Percentiles rank a stretch among this genome's conserved stretches.
phyloP scores from a whole-genome alignment of 1,140 invertebrate species.

The Cydia pomonella region DNA sequence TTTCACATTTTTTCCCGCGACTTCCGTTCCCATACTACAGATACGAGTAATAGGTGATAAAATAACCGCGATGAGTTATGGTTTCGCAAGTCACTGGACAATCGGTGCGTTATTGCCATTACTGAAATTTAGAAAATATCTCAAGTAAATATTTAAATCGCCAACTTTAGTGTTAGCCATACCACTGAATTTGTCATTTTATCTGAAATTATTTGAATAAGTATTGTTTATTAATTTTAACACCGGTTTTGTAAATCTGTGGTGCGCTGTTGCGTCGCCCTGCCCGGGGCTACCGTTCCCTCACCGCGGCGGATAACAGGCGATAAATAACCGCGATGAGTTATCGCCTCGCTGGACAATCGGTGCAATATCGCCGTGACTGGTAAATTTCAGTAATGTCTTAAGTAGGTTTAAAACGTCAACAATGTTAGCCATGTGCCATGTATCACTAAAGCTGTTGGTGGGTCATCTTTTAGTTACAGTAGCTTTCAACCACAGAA shows the following conservation, averaged over 20 bases:
- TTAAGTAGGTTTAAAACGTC: neutral
- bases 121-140: neutral
- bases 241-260: slow-evolving; percentile 15
- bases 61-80: slow-evolving; percentile 49
- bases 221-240: too few relatives aligned
- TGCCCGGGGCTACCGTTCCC: slow-evolving; percentile 58
- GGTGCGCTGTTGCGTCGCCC: slow-evolving; percentile 37
- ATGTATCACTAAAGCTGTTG: too few relatives aligned
- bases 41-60: slow-evolving; percentile 51
- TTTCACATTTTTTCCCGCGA: too few relatives aligned
- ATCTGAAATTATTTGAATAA: too few relatives aligned
- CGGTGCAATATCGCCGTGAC: slow-evolving; percentile 22
- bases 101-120: slow-evolving; percentile 29
- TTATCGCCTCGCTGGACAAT: slow-evolving; percentile 46
- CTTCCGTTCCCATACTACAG: slow-evolving; percentile 52
- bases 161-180: neutral
- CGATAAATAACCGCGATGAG: slow-evolving; percentile 51
- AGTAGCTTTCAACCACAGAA: too few relatives aligned
- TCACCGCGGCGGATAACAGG: slow-evolving; percentile 47
- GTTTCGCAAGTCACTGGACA: slow-evolving; percentile 34
- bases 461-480: too few relatives aligned
- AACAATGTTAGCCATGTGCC: too few relatives aligned
- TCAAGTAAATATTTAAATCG: neutral
- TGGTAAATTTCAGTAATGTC: neutral
- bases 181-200: too few relatives aligned